These are phyloP conservation scores for Hypomesus transpacificus DNA, from an alignment of 2,113 vertebrate species.

Conservation along the genomic window DNA sequence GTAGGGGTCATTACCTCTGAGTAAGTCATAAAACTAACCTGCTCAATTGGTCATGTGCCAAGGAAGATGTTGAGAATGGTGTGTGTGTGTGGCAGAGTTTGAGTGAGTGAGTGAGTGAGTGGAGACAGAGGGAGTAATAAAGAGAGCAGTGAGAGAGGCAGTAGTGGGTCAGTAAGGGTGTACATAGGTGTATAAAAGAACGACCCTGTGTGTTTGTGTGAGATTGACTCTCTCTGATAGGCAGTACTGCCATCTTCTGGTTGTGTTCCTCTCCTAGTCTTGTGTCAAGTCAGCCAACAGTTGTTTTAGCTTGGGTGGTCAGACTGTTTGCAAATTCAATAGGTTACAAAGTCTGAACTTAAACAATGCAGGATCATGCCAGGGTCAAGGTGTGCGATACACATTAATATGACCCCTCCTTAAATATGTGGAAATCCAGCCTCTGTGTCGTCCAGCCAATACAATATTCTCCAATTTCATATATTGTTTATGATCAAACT, in stretches of 20 bases:
- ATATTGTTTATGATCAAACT: too few relatives aligned
- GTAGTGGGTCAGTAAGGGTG: background rate
- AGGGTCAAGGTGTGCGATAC: background rate
- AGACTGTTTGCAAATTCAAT: background rate
- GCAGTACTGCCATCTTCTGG: constrained; percentile 52
- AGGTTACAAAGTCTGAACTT: background rate
- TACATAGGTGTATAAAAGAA: background rate
- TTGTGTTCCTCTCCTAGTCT: background rate
- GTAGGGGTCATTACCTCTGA: constrained; percentile 18
- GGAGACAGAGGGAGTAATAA: background rate
- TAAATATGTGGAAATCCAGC: background rate
- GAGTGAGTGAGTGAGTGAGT: background rate
- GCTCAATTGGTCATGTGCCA: constrained; percentile 2
- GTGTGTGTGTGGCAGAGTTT: background rate
- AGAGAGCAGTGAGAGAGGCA: constrained; percentile 1
- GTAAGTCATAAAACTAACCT: constrained; percentile 35
- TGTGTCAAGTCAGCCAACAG: background rate
- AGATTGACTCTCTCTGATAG: constrained; percentile 19
- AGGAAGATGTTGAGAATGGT: constrained; percentile 3
- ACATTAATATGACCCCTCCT: background rate
- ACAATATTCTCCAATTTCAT: too few relatives aligned
- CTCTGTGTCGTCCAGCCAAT: background rate
- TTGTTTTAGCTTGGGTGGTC: constrained; percentile 1
- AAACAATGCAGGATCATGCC: background rate
- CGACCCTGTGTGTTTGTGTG: background rate